Percentiles rank a stretch among this genome's conserved stretches.
Conservation (phyloP, 2,113 vertebrate species). For the Connochaetes taurinus region DNA sequence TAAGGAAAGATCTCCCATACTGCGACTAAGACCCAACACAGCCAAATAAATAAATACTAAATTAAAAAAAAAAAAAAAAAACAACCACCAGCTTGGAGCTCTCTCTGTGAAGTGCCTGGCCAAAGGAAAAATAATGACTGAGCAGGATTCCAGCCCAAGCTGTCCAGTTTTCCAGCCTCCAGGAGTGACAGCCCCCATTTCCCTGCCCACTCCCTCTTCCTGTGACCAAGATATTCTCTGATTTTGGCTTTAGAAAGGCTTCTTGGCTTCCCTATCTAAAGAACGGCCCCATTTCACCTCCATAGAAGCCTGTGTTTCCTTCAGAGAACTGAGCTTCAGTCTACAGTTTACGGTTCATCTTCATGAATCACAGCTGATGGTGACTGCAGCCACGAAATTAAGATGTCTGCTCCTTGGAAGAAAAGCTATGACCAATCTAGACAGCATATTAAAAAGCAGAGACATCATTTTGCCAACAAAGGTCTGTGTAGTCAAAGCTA, state of each 20-base stretch:
- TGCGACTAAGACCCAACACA: background rate
- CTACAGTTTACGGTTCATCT: background rate
- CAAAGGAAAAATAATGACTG: background rate
- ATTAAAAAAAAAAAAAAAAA: background rate
- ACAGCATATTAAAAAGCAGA: background rate
- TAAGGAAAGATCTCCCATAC: background rate
- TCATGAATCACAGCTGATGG: background rate
- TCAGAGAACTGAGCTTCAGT: background rate
- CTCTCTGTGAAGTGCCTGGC: background rate
- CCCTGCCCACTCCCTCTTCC: background rate
- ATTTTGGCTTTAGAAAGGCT: background rate
- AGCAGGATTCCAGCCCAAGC: background rate
- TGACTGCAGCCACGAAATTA: background rate
- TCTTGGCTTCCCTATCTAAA: background rate
- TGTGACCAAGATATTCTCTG: background rate
- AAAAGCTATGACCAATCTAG: background rate
- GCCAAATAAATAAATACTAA: background rate
- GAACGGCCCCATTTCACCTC: no score
- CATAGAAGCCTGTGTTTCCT: background rate
- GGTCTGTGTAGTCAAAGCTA: background rate
- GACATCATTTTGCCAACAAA: background rate
- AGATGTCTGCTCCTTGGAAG: background rate
- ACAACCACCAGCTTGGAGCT: background rate
- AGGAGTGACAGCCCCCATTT: fast-evolving
- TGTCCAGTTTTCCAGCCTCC: background rate